Evolutionary conservation across 2,797 vertebrate species (phyloP), one percentile per base, ranked within the genome.

Genomic region (Scarus forsteni): DNA sequence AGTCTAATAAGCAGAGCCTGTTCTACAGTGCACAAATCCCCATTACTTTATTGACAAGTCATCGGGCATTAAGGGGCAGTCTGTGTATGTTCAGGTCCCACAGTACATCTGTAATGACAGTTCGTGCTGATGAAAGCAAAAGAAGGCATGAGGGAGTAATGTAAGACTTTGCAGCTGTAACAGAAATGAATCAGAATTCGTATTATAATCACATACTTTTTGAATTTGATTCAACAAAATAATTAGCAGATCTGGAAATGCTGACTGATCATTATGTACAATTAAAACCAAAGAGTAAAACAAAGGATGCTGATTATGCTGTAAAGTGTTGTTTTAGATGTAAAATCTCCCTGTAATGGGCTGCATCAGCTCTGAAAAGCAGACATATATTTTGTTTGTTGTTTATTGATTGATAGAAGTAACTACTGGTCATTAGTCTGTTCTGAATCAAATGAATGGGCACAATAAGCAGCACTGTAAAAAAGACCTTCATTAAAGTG

Each of bases 1-100:
- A 74, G 10, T 50, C 74, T 82, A 82, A 85, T 83, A 70, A 77
- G 74, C 64, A 66, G 48, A 67, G 54, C 18, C 51, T 69, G 16
- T 59, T 67, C 58, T 56, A 19, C 3, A 18, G 10, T 56, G 56
- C 59, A 75, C 46, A 72, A 74, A 79, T 72, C 44, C 48, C 45
- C 42, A 59, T 40, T 38, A 10, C 65, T 63, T 34, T 62, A 64
- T 60, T 62, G 67, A 83, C 73, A 53, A 85, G 45, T 76, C 69
- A 74, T 64, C 68, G 73, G 45, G 59, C 80, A 68, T 75, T 74
- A 63, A 71, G 65, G 69, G 56, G 49, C 34, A 69, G 51, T 72
- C 78, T 69, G 65, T 74, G 56, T 61, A 54, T 49, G 73, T 52
- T 73, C 36, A 63, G 66, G 44, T 78, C 45, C 35, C 40, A 18